Evolutionary conservation across 2,888 invertebrate genomes (phyloP).

Genomic region (Dichetophora obliterata): DNA sequence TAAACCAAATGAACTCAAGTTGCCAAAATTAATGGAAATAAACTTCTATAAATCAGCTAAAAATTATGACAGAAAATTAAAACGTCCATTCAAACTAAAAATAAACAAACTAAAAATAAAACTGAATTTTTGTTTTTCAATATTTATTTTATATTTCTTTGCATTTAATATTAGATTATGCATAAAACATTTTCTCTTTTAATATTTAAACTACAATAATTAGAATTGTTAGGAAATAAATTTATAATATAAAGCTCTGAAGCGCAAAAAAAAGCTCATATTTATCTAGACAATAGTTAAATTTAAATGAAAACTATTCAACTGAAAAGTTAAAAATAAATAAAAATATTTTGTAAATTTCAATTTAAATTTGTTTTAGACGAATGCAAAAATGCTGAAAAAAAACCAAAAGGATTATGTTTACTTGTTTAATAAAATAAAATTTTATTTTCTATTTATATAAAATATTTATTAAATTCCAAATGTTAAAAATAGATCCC

Average conservation of each 20-base stretch:
- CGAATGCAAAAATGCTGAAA: neutral
- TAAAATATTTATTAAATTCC: conserved; percentile 19
- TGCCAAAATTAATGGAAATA: no score
- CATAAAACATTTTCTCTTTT: conserved; percentile 14
- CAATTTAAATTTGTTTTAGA: neutral
- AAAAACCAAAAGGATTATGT: neutral
- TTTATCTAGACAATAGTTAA: neutral
- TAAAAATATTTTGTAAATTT: conserved; percentile 15
- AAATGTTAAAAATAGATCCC: conserved; percentile 5
- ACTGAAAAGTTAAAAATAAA: neutral
- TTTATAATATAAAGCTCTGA: conserved; percentile 21
- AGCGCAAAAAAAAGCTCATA: conserved; percentile 3
- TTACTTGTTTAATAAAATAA: neutral
- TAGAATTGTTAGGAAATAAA: conserved; percentile 28
- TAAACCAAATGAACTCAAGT: no score
- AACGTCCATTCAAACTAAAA: neutral
- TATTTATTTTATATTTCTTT: conserved; percentile 12
- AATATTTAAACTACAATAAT: conserved; percentile 8
- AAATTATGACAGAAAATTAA: neutral
- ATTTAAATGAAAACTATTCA: neutral
- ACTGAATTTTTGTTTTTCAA: conserved; percentile 18
- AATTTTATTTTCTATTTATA: neutral
- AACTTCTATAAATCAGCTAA: no score
- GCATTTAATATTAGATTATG: neutral
- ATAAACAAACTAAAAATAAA: neutral